Percentiles rank a stretch among this genome's conserved stretches.
Evolutionary conservation across 2,113 vertebrate genomes (phyloP).

Genomic region (Pristiophorus japonicus): DNA sequence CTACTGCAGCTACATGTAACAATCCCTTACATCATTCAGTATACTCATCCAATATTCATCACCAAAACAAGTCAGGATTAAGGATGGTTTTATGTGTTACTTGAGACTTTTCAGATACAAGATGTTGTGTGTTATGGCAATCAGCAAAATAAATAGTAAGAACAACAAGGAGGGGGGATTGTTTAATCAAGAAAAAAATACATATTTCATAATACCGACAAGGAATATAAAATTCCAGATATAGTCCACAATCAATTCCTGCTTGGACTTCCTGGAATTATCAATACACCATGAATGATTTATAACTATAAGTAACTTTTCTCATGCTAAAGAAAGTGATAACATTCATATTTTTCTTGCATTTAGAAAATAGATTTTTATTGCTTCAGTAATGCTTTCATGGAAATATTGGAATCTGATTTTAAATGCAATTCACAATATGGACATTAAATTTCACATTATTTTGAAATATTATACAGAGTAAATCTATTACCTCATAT

Average conservation of each 20-base stretch:
- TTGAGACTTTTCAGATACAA: too few relatives aligned
- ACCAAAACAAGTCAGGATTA: neutral
- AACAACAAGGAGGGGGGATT: neutral
- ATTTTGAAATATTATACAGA: neutral
- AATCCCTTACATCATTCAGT: neutral
- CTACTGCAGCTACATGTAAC: neutral
- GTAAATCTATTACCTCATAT: neutral
- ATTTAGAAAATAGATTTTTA: neutral
- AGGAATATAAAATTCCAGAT: neutral
- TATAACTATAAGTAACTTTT: neutral
- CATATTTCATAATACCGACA: neutral
- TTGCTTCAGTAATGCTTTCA: slow-evolving; percentile 21
- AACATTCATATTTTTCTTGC: neutral
- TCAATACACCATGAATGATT: slow-evolving; percentile 19
- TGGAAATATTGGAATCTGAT: neutral
- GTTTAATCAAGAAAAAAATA: neutral
- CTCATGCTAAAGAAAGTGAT: neutral
- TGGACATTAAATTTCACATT: neutral
- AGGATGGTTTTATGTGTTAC: neutral
- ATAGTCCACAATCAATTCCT: neutral
- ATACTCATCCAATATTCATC: neutral
- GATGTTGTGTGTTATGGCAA: neutral
- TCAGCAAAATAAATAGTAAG: neutral
- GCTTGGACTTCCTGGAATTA: neutral
- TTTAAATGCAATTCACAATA: neutral